These are phyloP conservation scores for Aleadryas rufinucha DNA, from an alignment of 2,113 vertebrate genomes.

Conservation along the genomic window DNA sequence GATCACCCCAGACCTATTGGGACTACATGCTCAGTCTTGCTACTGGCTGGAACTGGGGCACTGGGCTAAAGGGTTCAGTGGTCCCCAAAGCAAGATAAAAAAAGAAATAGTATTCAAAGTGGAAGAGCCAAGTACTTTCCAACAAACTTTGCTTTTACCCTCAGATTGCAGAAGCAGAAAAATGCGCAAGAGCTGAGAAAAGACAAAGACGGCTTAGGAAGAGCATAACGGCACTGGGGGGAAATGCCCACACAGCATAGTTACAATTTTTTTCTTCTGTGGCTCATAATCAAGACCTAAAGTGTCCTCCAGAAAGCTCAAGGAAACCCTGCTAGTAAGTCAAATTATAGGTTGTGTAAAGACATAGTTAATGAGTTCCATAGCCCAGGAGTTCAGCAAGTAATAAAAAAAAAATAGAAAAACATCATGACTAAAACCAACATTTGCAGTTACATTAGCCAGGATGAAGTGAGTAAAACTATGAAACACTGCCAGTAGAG, in stretches of 20 bases:
- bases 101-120: not conserved
- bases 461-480: conserved; percentile 39
- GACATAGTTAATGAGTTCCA: not conserved
- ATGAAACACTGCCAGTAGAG: not conserved
- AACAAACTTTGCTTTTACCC: not conserved
- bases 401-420: not conserved
- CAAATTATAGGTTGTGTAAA: not conserved
- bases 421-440: not conserved
- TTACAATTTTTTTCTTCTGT: not conserved
- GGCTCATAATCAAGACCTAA: not conserved
- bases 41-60: not conserved
- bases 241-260: not conserved
- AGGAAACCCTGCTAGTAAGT: not conserved
- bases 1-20: not conserved
- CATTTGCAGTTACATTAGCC: conserved; percentile 1
- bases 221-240: not conserved
- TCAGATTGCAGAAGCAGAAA: not conserved
- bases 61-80: not conserved
- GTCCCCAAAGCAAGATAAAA: not conserved
- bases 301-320: not conserved
- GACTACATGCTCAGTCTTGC: not conserved
- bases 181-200: not conserved
- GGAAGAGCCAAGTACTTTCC: not conserved
- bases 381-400: not conserved
- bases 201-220: not conserved